Evolutionary conservation across 2,888 invertebrate species (phyloP).

Genomic region (Prionchulus punctatus): DNA sequence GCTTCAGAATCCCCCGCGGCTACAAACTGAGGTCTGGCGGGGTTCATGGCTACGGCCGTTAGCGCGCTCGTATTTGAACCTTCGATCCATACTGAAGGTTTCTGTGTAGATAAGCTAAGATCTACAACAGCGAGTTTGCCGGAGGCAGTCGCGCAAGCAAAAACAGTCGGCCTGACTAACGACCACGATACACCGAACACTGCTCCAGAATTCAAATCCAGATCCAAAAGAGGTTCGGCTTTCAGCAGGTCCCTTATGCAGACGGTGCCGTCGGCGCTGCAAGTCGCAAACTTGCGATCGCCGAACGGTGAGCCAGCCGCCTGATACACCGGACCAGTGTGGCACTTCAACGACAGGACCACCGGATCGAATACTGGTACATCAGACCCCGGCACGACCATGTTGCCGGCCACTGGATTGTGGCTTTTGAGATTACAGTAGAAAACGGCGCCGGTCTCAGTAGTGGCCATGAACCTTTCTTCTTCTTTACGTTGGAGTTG

Average conservation of each 20-base stretch:
- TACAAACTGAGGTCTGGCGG: background rate
- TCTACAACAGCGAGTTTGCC: background rate
- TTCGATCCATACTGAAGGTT: background rate
- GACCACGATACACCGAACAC: conserved; percentile 2
- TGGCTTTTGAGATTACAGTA: background rate
- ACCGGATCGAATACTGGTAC: conserved; percentile 1
- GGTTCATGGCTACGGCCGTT: background rate
- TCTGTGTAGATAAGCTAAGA: background rate
- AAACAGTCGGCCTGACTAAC: background rate
- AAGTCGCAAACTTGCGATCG: background rate
- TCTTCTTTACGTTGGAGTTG: background rate
- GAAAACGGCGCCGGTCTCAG: conserved; percentile 10
- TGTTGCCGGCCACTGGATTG: background rate
- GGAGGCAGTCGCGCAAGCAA: background rate
- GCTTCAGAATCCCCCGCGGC: conserved; percentile 2
- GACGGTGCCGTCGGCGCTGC: conserved; percentile 7
- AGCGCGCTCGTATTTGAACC: background rate
- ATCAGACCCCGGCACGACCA: background rate
- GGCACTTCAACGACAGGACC: background rate
- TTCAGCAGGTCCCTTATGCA: background rate
- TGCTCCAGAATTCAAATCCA: background rate
- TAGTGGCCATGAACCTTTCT: conserved; percentile 2
- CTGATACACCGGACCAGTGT: conserved; percentile 5
- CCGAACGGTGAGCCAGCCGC: background rate
- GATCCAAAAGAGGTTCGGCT: background rate